These are phyloP conservation scores for Melipona beecheii DNA, from an alignment of 2,888 invertebrate genomes.

Conservation along the genomic window DNA sequence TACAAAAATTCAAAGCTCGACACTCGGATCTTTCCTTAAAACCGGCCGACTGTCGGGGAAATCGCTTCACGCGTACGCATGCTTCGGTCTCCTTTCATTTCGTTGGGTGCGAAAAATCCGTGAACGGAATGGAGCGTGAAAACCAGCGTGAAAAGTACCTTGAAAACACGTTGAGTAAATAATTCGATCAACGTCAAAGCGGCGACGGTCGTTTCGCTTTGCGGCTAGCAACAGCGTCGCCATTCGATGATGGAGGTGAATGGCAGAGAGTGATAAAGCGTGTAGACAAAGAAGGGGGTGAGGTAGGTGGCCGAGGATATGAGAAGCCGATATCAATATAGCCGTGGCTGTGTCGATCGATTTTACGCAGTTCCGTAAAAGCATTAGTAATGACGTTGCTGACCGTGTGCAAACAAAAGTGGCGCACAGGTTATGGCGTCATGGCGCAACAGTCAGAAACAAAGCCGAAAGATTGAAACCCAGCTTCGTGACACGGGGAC, in stretches of 20 bases:
- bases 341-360: slow-evolving; percentile 30
- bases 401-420: slow-evolving; percentile 34
- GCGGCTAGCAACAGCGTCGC: slow-evolving; percentile 6
- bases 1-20: too few relatives aligned
- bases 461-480: not conserved
- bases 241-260: slow-evolving; percentile 18
- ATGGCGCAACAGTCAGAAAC: not conserved
- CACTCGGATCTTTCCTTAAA: not conserved
- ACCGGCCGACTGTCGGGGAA: slow-evolving; percentile 2
- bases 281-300: not conserved
- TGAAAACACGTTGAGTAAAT: slow-evolving; percentile 41
- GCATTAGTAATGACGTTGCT: slow-evolving; percentile 21
- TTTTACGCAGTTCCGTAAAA: slow-evolving; percentile 31
- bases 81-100: not conserved
- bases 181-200: slow-evolving; percentile 41
- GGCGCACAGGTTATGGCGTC: not conserved
- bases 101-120: not conserved
- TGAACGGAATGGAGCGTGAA: too few relatives aligned
- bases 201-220: slow-evolving; percentile 23
- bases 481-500: not conserved
- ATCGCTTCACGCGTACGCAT: not conserved
- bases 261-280: slow-evolving; percentile 14
- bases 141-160: slow-evolving; percentile 6
- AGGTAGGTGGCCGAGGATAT: not conserved
- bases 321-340: slow-evolving; percentile 10